A percentile compares a stretch with the other conserved stretches of the same genome.
phyloP scores from a whole-genome alignment of 2,888 invertebrate genomes.

The Liodrosophila aerea region DNA sequence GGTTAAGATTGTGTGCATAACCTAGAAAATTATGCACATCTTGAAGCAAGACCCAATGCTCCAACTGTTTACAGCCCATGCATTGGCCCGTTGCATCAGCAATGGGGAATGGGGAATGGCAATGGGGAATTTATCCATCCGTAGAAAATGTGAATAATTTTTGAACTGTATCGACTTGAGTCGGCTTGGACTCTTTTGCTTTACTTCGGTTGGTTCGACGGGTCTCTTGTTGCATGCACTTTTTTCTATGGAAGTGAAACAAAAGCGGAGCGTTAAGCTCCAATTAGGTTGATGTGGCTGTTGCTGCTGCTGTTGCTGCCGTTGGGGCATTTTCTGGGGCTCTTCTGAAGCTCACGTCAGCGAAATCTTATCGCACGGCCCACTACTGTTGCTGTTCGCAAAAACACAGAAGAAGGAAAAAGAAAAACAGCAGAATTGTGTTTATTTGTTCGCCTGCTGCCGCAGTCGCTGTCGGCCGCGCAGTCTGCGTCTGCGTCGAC shows the following conservation, averaged over 20 bases:
- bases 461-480: conserved; percentile 20
- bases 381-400: conserved; percentile 31
- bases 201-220: conserved; percentile 58
- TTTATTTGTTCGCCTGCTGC: conserved; percentile 63
- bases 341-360: conserved; percentile 64
- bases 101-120: background rate
- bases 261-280: conserved; percentile 74
- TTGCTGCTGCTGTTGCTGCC: conserved; percentile 38
- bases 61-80: background rate
- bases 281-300: conserved; percentile 62
- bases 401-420: conserved; percentile 46
- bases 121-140: conserved; percentile 32
- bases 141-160: conserved; percentile 27
- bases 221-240: conserved; percentile 73
- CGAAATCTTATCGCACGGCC: conserved; percentile 72
- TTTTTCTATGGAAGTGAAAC: conserved; percentile 76
- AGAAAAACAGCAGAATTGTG: conserved; percentile 63
- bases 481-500: conserved; percentile 18
- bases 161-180: conserved; percentile 43
- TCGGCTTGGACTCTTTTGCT: conserved; percentile 21
- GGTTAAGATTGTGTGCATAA: background rate
- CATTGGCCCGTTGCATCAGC: conserved; percentile 17
- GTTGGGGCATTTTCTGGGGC: conserved; percentile 33
- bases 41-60: background rate
- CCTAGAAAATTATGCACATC: conserved; percentile 4